Evolutionary conservation across 2,797 vertebrate genomes (phyloP), one percentile per base, ranked within the genome.

Genomic region (Melanotaenia parkinsoni): DNA sequence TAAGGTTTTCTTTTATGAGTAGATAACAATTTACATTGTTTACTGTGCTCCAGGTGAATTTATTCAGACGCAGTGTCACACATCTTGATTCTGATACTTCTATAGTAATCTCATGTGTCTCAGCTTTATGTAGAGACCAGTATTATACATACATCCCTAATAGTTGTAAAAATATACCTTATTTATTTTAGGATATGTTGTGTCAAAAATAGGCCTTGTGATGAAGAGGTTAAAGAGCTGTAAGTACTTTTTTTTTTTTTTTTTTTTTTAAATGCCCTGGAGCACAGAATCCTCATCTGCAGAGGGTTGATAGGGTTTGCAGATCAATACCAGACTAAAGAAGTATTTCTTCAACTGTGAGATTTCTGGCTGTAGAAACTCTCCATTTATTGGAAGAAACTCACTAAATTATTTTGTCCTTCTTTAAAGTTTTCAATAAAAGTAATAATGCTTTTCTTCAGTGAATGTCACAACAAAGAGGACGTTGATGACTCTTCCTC

Each of bases 261-360:
- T 32, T 22, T 43, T 43, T 64, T 53, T 63, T 65, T 1, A 53
- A 63, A 57, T 20, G 62, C 16, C 26, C n/a, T 3, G 35, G 40
- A 57, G 65, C 45, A 67, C 43, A 47, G n/a, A 70, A 22, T 24
- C 40, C 33, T 53, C 64, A n/a, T 67, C 77, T 76, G 80, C 63
- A 50, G 69, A 70, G 28, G 35, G 45, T 12, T 67, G 79, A 84
- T 72, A 74, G 64, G 12, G 70, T 75, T 67, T 45, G 16, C 26
- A 58, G 67, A 84, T 89, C 78, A 78, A 83, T 88, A 83, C 60
- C 11, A 51, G 57, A 71, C 67, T 77, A 63, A 80, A 82, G 66
- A 74, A 65, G 63, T 73, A 43, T 63, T 83, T 54, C 54, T 60
- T 72, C 72, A 64, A 28, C 58, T 71, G 62, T 72, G 67, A 60